These are phyloP conservation scores for Hemicentrotus pulcherrimus DNA, from an alignment of 35 echinoderm and acorn worm species.

Conservation along the genomic window DNA sequence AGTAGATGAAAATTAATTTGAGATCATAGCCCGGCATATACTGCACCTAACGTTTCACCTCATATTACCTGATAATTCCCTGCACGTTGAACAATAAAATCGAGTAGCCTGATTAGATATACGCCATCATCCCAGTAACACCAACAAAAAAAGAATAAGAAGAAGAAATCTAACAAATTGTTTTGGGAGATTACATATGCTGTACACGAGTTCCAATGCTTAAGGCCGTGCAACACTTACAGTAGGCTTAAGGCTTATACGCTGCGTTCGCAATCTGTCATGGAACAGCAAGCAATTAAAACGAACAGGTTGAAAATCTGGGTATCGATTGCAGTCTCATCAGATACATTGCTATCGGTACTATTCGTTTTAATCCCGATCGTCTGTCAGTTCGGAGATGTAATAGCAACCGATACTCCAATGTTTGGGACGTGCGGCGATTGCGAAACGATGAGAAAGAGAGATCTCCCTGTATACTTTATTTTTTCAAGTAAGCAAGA, in stretches of 20 bases:
- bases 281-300: background rate
- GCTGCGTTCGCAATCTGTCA: background rate
- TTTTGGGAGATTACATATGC: background rate
- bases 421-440: conserved; percentile 8
- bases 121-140: no score
- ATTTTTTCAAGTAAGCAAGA: background rate
- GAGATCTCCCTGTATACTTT: background rate
- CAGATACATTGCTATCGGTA: conserved; percentile 3
- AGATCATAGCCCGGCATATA: background rate
- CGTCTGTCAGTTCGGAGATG: background rate
- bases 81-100: no score
- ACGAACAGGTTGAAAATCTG: background rate
- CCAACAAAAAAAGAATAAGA: background rate
- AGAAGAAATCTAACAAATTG: background rate
- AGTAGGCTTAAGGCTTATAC: background rate
- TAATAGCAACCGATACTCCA: background rate
- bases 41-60: no score
- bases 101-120: no score
- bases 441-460: background rate
- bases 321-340: conserved; percentile 9
- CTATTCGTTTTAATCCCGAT: background rate
- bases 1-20: background rate
- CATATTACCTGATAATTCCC: no score
- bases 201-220: background rate
- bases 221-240: background rate